phyloP scores from a whole-genome alignment of 2,888 invertebrate genomes.

The Rhaphigaster nebulosa region DNA sequence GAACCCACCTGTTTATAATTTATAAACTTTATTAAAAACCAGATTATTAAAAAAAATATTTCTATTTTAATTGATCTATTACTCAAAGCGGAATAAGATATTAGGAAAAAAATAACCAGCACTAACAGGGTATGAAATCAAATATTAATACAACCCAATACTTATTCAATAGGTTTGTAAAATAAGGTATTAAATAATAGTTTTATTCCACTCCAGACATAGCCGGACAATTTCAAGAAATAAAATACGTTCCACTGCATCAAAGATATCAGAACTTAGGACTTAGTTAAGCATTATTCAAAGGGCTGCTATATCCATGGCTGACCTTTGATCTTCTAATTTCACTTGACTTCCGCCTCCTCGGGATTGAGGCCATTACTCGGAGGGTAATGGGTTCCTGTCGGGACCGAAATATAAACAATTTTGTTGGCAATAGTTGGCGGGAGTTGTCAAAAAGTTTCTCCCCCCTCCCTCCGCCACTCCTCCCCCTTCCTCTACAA shows the following conservation, averaged over 20 bases:
- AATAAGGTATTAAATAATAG: too few species aligned
- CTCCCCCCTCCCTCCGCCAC: not conserved
- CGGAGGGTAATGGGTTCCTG: not conserved
- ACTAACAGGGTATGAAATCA: too few species aligned
- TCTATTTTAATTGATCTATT: too few species aligned
- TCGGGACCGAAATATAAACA: not conserved
- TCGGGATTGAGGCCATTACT: not conserved
- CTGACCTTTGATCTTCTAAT: not conserved
- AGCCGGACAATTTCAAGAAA: not conserved
- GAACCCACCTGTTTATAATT: too few species aligned
- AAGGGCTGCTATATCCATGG: not conserved
- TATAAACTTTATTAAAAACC: too few species aligned
- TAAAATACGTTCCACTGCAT: not conserved
- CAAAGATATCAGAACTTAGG: not conserved
- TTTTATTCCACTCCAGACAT: too few species aligned
- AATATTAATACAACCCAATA: too few species aligned
- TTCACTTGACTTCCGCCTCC: slow-evolving; percentile 14
- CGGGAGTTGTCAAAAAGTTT: not conserved
- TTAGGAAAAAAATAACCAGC: too few species aligned
- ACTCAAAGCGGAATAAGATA: too few species aligned
- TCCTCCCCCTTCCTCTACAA: not conserved
- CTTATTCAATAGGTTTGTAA: too few species aligned
- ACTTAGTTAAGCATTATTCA: not conserved
- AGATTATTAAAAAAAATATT: too few species aligned
- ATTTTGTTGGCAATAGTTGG: not conserved